Evolutionary conservation across 2,888 invertebrate species (phyloP).

Genomic region (Limnephilus auricula): DNA sequence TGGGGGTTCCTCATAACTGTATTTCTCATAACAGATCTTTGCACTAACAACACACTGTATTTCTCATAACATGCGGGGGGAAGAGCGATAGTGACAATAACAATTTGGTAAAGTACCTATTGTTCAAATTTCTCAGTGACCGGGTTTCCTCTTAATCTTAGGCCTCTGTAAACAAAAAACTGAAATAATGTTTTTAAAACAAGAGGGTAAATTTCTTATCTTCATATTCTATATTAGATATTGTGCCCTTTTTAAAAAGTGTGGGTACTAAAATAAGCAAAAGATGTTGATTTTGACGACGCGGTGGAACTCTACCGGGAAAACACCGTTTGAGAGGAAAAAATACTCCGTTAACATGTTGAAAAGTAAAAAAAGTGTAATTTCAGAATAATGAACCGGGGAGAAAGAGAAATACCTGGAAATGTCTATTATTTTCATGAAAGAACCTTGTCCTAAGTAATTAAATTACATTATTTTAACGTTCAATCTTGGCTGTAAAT

Average conservation of each 20-base stretch:
- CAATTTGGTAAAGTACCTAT: no score
- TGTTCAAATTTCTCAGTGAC: no score
- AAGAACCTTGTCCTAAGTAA: neutral
- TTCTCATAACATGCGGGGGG: no score
- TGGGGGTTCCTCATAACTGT: no score
- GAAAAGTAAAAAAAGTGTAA: neutral
- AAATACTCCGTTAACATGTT: neutral
- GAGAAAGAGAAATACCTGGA: neutral
- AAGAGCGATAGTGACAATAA: no score
- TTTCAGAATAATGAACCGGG: neutral
- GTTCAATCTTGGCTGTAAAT: neutral
- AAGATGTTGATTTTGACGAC: neutral
- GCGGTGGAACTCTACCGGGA: neutral
- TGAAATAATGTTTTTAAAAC: no score
- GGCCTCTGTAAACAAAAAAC: no score
- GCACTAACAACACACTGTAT: no score
- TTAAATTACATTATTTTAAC: neutral
- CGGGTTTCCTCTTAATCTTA: no score
- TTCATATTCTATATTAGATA: neutral
- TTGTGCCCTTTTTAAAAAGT: neutral
- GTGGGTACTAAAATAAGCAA: neutral
- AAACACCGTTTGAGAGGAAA: neutral
- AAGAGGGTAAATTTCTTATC: no score
- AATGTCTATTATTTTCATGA: neutral
- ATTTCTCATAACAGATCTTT: no score